Evolutionary conservation across 2,797 vertebrate species (phyloP).

Genomic region (Phoeniculus purpureus): DNA sequence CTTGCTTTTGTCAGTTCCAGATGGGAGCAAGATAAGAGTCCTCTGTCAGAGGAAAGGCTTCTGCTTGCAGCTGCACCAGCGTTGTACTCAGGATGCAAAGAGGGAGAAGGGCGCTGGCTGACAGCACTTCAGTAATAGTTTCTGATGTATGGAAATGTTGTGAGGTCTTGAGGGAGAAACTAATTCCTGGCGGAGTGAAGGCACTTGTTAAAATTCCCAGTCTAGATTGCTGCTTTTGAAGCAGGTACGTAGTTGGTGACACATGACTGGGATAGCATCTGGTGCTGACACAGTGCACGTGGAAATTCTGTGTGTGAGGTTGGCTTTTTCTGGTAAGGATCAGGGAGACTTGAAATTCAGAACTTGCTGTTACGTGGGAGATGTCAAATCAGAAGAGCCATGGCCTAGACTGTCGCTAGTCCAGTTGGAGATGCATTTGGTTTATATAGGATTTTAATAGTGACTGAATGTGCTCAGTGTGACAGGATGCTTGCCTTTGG

Average conservation of each 20-base stretch:
- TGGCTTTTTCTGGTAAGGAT: neutral
- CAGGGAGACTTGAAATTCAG: neutral
- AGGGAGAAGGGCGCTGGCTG: neutral
- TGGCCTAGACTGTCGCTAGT: neutral
- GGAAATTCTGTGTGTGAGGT: neutral
- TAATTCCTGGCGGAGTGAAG: neutral
- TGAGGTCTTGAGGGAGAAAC: neutral
- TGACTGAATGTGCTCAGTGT: neutral
- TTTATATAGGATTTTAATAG: neutral
- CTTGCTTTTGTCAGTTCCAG: neutral
- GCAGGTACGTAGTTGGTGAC: neutral
- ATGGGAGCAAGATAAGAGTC: neutral
- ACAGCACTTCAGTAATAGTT: neutral
- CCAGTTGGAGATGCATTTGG: neutral
- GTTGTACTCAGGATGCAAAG: neutral
- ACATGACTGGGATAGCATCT: neutral
- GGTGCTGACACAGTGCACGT: too few relatives aligned
- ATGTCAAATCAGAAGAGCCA: neutral
- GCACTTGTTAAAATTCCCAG: neutral
- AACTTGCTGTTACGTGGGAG: neutral
- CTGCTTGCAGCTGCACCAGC: neutral
- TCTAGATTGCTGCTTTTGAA: neutral
- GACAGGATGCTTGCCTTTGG: neutral
- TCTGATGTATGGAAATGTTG: neutral
- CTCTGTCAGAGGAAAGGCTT: neutral